Evolutionary conservation across 2,888 invertebrate species (phyloP).

Genomic region (Chalcis sispes): DNA sequence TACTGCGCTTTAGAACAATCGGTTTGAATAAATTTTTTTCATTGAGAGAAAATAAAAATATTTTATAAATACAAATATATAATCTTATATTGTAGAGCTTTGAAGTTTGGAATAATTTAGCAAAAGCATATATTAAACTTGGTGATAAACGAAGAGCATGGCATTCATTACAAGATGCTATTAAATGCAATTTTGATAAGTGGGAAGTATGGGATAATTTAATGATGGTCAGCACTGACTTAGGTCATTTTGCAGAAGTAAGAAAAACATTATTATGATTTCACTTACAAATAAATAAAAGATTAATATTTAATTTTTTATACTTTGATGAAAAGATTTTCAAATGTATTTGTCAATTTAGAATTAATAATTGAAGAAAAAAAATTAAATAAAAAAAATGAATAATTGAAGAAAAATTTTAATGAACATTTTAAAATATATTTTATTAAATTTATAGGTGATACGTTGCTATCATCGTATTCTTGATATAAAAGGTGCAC

Average conservation of each 20-base stretch:
- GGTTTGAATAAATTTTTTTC: conserved; percentile 67
- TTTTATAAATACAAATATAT: conserved; percentile 1
- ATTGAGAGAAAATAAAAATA: not conserved
- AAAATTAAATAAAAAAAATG: not conserved
- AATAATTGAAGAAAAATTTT: not conserved
- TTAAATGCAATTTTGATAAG: conserved; percentile 94
- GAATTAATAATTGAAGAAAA: not conserved
- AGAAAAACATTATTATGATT: not conserved
- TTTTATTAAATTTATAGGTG: conserved; percentile 73
- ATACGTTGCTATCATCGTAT: conserved; percentile 90
- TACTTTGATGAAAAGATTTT: not conserved
- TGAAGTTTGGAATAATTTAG: conserved; percentile 99
- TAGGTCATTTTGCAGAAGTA: conserved; percentile 89
- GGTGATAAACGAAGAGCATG: conserved; percentile 92
- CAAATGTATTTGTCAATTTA: not conserved
- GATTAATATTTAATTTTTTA: not conserved
- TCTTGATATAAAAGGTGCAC: conserved; percentile 89
- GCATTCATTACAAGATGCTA: conserved; percentile 89
- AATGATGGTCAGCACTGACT: conserved; percentile 90
- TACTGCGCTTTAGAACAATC: conserved; percentile 91
- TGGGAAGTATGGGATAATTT: conserved; percentile 98
- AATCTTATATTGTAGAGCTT: conserved; percentile 81
- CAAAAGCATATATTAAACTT: conserved; percentile 92
- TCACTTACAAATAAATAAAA: not conserved
- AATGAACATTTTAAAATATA: not conserved